Percentiles rank a stretch among this genome's conserved stretches.
These are phyloP conservation scores for Amphilophus citrinellus DNA, from an alignment of 2,113 vertebrate species.

Conservation along the genomic window DNA sequence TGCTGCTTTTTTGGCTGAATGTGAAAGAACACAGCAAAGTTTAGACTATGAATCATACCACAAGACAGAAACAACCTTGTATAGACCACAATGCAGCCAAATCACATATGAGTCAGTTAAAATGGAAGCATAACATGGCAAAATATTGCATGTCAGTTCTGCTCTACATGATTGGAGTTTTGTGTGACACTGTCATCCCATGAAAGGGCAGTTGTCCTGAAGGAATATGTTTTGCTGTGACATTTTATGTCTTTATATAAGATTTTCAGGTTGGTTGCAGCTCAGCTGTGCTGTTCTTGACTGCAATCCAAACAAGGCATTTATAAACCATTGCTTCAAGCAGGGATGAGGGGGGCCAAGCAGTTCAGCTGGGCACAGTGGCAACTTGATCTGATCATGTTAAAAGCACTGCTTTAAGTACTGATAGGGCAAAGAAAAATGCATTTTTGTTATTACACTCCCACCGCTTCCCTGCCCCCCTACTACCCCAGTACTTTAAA, in stretches of 20 bases:
- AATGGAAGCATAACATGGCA: constrained; percentile 27
- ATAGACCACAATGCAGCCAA: constrained; percentile 11
- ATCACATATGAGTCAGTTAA: constrained; percentile 45
- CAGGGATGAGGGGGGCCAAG: neutral
- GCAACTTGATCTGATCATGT: constrained; percentile 5
- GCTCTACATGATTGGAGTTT: constrained; percentile 21
- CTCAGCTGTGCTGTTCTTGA: constrained; percentile 16
- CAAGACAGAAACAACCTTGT: constrained; percentile 19
- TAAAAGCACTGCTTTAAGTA: constrained; percentile 8
- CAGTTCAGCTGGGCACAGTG: neutral
- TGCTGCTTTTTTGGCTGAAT: constrained; percentile 24
- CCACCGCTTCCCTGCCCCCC: neutral
- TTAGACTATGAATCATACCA: constrained; percentile 10
- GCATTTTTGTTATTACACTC: neutral
- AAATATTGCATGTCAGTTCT: constrained; percentile 49
- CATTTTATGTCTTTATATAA: constrained; percentile 39
- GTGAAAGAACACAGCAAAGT: neutral
- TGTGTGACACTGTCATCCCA: constrained; percentile 7
- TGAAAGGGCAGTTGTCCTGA: constrained; percentile 39
- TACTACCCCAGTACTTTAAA: neutral
- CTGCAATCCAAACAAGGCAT: constrained; percentile 30
- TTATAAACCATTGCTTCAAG: constrained; percentile 17
- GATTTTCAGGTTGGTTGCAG: constrained; percentile 28
- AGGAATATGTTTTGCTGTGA: constrained; percentile 29
- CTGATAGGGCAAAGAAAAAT: neutral